Conservation (phyloP, 2,888 invertebrate genomes). For the Nephrotoma guestfalica region DNA sequence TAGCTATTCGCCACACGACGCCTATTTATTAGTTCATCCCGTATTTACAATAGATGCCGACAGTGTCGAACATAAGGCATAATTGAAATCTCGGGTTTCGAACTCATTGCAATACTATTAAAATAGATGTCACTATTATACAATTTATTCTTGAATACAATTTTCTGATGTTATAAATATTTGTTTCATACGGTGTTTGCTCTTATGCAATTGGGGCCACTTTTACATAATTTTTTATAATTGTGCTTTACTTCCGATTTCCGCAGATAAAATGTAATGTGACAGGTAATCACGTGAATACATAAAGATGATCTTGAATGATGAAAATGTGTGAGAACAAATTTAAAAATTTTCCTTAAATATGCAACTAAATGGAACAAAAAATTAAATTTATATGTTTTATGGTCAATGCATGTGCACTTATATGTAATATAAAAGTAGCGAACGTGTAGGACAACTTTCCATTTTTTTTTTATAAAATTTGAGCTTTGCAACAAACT, state of each 20-base stretch:
- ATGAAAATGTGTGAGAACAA: neutral
- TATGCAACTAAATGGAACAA: neutral
- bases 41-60: no score
- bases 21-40: neutral
- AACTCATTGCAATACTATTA: neutral
- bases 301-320: neutral
- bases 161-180: no score
- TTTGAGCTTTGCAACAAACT: neutral
- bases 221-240: neutral
- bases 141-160: neutral
- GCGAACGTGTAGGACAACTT: neutral
- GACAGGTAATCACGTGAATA: neutral
- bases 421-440: neutral
- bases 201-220: neutral
- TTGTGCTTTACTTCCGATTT: neutral
- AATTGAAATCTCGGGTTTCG: no score
- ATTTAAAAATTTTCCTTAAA: neutral
- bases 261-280: neutral
- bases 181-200: no score
- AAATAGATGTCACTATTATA: neutral
- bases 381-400: neutral
- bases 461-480: neutral
- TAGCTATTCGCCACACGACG: neutral
- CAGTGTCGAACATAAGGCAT: no score
- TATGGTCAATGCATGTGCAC: neutral